Evolutionary conservation across 2,888 invertebrate genomes (phyloP), one percentile per base, ranked within the genome.

Genomic region (Zygogramma bicolorata): DNA sequence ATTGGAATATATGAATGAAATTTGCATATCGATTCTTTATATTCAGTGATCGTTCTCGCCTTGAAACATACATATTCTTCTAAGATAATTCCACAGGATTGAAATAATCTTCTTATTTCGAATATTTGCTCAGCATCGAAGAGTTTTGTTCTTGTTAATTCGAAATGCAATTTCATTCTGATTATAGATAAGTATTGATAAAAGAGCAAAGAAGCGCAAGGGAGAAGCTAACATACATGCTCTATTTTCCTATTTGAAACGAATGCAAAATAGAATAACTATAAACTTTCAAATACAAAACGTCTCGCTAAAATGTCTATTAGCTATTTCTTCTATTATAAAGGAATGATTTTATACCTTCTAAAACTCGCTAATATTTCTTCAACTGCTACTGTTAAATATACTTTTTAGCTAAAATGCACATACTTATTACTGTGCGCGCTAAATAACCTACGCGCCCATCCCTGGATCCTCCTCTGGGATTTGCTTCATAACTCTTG

Each of bases 401-500:
- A 79, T 75, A 80, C 61, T 27, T 53, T 7, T 75, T 78, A 72
- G 68, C 75, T 74, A 79, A 63, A 67, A 79, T 73, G 74, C 75
- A 78, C 69, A 77, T 66, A 70, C 77, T 75, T 68, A 78, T n/a
- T 57, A 74, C 71, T 53, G 75, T 76, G 71, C 79, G 76, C 71
- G 79, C 68, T 73, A 75, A 75, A 53, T 77, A 75, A 68, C 78
- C 78, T 27, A 82, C 31, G 34, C 59, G 27, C n/a, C 67, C 58
- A 46, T 68, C 70, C 13, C 8, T 57, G 29, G 34, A 38, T n/a
- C 65, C 38, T 22, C 61, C 72, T 13, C 29, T 58, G 2, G 34
- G 15, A 18, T 69, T 65, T 22, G 57, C 70, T 61, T 82, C 81
- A 71, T 79, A 80, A 31, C 84, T 79, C 77, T 93, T 93, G 82